A percentile compares a stretch with the other conserved stretches of the same genome.
Evolutionary conservation across 2,797 vertebrate species (phyloP).

Genomic region (Myotis pilosus): DNA sequence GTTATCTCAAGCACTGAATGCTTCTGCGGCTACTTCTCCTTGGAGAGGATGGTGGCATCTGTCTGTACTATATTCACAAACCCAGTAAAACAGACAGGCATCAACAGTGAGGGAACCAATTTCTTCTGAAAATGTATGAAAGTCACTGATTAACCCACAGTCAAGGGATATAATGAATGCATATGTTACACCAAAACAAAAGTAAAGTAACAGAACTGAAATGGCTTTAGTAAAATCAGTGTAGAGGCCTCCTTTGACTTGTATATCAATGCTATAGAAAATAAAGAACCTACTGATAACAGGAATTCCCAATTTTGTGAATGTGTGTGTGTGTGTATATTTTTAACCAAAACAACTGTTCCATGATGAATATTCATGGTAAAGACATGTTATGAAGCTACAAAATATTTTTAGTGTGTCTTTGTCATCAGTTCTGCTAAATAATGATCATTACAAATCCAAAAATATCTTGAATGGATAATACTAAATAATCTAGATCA

Average conservation of each 20-base stretch:
- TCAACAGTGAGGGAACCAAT: neutral
- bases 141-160: conserved; percentile 27
- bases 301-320: conserved; percentile 19
- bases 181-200: neutral
- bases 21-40: neutral
- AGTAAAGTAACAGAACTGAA: neutral
- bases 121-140: conserved; percentile 31
- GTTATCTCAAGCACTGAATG: neutral
- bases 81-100: fast-evolving
- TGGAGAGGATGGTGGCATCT: neutral
- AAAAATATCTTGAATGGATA: conserved; percentile 72
- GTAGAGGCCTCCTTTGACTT: conserved; percentile 36
- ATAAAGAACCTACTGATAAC: neutral
- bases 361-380: conserved; percentile 68
- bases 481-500: conserved; percentile 76
- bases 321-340: neutral
- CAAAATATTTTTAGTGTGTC: conserved; percentile 58
- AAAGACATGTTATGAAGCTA: conserved; percentile 66
- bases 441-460: conserved; percentile 72
- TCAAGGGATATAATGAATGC: conserved; percentile 28
- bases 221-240: conserved; percentile 29
- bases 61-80: conserved; percentile 32
- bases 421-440: conserved; percentile 73
- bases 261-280: conserved; percentile 3
- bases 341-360: conserved; percentile 65